A percentile compares a stretch with the other conserved stretches of the same genome.
Conservation (phyloP, 2,888 invertebrate species). For the Brachycybe producta region DNA sequence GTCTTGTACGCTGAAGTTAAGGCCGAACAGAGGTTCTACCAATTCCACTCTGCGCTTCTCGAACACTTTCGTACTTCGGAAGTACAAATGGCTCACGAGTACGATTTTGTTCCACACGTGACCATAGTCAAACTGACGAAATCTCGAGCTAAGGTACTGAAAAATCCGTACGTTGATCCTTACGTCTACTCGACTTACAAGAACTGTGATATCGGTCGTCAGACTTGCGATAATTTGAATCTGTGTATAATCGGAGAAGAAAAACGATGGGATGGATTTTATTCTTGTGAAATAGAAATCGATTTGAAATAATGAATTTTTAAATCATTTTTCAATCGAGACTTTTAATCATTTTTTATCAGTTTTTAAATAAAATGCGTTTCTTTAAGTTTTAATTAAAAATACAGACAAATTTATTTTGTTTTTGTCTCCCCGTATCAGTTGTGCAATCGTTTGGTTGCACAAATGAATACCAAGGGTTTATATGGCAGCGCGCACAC, state of each 20-base stretch:
- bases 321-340: too few species aligned
- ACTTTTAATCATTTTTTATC: too few species aligned
- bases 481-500: too few species aligned
- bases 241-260: constrained; percentile 8
- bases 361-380: too few species aligned
- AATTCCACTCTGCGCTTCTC: background rate
- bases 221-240: constrained; percentile 9
- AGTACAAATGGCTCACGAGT: constrained; percentile 2
- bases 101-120: constrained; percentile 14
- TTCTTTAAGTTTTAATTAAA: too few species aligned
- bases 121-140: constrained; percentile 12
- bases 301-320: too few species aligned
- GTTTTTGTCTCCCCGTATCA: too few species aligned
- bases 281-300: constrained; percentile 7
- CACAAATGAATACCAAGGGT: too few species aligned
- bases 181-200: background rate
- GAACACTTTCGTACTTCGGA: background rate
- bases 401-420: too few species aligned
- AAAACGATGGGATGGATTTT: constrained; percentile 15
- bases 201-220: constrained; percentile 7
- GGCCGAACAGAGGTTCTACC: background rate
- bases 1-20: constrained; percentile 12
- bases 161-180: constrained; percentile 13
- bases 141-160: background rate
- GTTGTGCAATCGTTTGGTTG: too few species aligned